These are phyloP conservation scores for Ostrea denselamellosa DNA, from an alignment of 1,140 invertebrate genomes.

Conservation along the genomic window DNA sequence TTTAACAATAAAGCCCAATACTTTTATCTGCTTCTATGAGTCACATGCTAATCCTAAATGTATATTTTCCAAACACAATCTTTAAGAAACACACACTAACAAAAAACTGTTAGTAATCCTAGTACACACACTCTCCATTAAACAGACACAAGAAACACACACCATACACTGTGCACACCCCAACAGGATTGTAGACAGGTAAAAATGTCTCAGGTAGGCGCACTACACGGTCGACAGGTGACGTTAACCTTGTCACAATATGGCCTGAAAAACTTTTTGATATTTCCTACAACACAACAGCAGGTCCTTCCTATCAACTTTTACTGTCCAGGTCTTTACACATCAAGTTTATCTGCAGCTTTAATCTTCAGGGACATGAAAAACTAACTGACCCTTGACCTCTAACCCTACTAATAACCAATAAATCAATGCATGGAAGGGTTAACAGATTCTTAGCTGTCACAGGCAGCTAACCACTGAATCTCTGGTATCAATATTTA, in stretches of 20 bases:
- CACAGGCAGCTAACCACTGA: constrained; percentile 25
- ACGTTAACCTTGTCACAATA: constrained; percentile 7
- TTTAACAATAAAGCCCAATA: constrained; percentile 34
- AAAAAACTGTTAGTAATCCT: constrained; percentile 14
- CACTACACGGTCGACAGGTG: constrained; percentile 13
- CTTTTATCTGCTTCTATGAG: constrained; percentile 15
- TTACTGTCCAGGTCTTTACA: constrained; percentile 10
- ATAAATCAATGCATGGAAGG: constrained; percentile 37
- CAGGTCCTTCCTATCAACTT: background rate
- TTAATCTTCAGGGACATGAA: constrained; percentile 17
- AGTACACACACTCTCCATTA: constrained; percentile 10
- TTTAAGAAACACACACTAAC: background rate
- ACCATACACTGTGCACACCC: constrained; percentile 23
- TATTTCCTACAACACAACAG: background rate
- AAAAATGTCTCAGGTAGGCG: constrained; percentile 29
- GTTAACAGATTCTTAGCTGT: background rate
- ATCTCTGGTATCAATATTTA: constrained; percentile 31
- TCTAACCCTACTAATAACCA: constrained; percentile 28
- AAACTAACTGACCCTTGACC: constrained; percentile 23
- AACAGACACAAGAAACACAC: constrained; percentile 29
- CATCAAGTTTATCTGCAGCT: constrained; percentile 11
- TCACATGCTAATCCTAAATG: constrained; percentile 35
- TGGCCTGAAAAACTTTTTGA: constrained; percentile 17
- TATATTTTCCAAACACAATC: constrained; percentile 30
- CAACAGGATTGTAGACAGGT: constrained; percentile 6